Conservation (phyloP, 2,113 vertebrate genomes). For the Brachionichthys hirsutus region DNA sequence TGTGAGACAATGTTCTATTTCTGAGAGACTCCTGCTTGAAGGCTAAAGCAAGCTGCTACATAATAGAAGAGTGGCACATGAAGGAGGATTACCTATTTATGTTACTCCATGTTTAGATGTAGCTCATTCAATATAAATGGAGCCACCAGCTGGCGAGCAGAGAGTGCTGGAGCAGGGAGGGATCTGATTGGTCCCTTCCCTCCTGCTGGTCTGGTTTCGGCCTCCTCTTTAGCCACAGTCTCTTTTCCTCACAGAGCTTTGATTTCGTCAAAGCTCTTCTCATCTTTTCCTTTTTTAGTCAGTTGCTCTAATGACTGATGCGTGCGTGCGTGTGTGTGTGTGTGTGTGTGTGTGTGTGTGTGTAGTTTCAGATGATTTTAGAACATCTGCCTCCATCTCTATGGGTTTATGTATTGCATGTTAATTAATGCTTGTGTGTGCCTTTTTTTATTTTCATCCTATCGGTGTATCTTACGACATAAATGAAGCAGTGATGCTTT, state of each 20-base stretch:
- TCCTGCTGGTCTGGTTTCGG: slow-evolving; percentile 41
- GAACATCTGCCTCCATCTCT: slow-evolving; percentile 50
- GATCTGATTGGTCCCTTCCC: slow-evolving; percentile 24
- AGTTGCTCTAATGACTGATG: slow-evolving; percentile 40
- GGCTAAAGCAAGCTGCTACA: slow-evolving; percentile 43
- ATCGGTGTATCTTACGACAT: slow-evolving; percentile 3
- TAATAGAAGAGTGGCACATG: slow-evolving; percentile 59
- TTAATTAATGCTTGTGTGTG: slow-evolving; percentile 23
- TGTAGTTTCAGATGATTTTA: slow-evolving; percentile 43
- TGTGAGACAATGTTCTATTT: slow-evolving; percentile 19
- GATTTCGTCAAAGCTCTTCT: slow-evolving; percentile 54
- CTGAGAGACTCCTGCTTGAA: slow-evolving; percentile 9
- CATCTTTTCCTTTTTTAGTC: slow-evolving; percentile 34
- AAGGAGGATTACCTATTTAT: slow-evolving; percentile 68
- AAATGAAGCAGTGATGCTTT: not conserved
- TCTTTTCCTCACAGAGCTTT: slow-evolving; percentile 52
- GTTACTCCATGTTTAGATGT: slow-evolving; percentile 73
- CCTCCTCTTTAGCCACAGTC: slow-evolving; percentile 52
- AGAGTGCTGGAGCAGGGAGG: slow-evolving; percentile 33
- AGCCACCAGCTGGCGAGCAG: slow-evolving; percentile 57
- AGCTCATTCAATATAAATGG: slow-evolving; percentile 74
- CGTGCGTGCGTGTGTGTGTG: not conserved
- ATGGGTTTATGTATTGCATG: slow-evolving; percentile 33
- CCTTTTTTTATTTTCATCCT: slow-evolving; percentile 14
- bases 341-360: not conserved